Conservation (phyloP, 1,140 invertebrate species). For the Penaeus japonicus region DNA sequence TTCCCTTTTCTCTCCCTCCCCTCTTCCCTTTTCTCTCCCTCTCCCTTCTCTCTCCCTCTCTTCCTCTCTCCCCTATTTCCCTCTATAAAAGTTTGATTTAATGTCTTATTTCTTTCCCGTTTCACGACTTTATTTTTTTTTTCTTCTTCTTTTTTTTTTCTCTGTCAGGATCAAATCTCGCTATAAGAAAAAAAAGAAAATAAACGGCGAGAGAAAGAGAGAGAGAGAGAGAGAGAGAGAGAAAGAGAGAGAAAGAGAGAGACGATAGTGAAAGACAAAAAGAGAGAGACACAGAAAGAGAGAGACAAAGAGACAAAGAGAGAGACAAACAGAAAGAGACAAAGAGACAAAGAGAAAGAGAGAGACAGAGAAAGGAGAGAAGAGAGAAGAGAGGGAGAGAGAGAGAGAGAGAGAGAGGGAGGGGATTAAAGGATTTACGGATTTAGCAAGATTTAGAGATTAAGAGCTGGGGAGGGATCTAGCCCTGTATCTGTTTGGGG, state of each 20-base stretch:
- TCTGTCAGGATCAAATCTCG: too few species aligned
- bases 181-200: neutral
- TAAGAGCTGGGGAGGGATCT: slow-evolving; percentile 31
- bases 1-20: neutral
- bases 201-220: neutral
- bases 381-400: slow-evolving; percentile 18
- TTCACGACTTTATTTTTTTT: too few species aligned
- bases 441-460: slow-evolving; percentile 49
- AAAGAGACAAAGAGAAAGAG: neutral
- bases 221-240: slow-evolving; percentile 24
- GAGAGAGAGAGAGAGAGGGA: slow-evolving; percentile 31
- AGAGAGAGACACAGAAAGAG: neutral
- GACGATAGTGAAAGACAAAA: neutral
- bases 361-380: slow-evolving; percentile 9
- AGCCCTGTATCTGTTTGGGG: slow-evolving; percentile 42
- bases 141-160: too few species aligned
- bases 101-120: neutral
- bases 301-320: neutral
- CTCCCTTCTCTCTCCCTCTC: neutral
- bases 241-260: neutral
- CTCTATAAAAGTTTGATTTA: too few species aligned
- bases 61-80: neutral
- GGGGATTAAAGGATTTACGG: slow-evolving; percentile 43
- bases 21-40: neutral
- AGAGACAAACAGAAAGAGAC: neutral